phyloP scores from a whole-genome alignment of 2,888 invertebrate species.

The Brenthis daphne region DNA sequence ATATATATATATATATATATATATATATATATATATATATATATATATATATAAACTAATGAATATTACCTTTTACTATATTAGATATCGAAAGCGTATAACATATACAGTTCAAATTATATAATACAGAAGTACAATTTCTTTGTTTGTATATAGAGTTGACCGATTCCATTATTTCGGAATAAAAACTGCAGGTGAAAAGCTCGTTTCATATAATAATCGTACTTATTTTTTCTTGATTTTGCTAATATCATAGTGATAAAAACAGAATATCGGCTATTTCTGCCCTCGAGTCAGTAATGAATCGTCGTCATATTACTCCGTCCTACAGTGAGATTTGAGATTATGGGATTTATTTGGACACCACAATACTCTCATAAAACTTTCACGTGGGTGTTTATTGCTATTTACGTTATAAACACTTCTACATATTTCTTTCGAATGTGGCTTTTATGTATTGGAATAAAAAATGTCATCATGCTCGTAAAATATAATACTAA shows the following conservation, averaged over 20 bases:
- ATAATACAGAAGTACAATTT: too few relatives aligned
- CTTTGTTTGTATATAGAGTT: too few relatives aligned
- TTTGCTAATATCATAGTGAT: not conserved
- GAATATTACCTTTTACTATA: too few relatives aligned
- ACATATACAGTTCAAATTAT: too few relatives aligned
- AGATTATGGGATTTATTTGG: slow-evolving; percentile 48
- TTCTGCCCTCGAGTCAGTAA: slow-evolving; percentile 31
- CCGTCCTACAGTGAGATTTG: slow-evolving; percentile 45
- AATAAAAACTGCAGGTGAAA: too few relatives aligned
- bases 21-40: too few relatives aligned
- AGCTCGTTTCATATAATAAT: too few relatives aligned
- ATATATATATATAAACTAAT: too few relatives aligned
- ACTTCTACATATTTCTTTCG: slow-evolving; percentile 36
- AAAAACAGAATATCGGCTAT: slow-evolving; percentile 2
- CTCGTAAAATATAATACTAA: slow-evolving; percentile 24
- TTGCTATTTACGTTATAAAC: slow-evolving; percentile 46
- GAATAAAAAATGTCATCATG: slow-evolving; percentile 36
- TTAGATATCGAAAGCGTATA: too few relatives aligned
- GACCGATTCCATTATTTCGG: too few relatives aligned
- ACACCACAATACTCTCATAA: slow-evolving; percentile 49
- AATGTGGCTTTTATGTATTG: slow-evolving; percentile 36
- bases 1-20: too few relatives aligned
- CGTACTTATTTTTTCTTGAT: too few relatives aligned
- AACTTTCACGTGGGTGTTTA: slow-evolving; percentile 48
- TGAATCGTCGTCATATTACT: slow-evolving; percentile 41